These are phyloP conservation scores for Astur gentilis DNA, from an alignment of 2,113 vertebrate genomes.

Conservation along the genomic window DNA sequence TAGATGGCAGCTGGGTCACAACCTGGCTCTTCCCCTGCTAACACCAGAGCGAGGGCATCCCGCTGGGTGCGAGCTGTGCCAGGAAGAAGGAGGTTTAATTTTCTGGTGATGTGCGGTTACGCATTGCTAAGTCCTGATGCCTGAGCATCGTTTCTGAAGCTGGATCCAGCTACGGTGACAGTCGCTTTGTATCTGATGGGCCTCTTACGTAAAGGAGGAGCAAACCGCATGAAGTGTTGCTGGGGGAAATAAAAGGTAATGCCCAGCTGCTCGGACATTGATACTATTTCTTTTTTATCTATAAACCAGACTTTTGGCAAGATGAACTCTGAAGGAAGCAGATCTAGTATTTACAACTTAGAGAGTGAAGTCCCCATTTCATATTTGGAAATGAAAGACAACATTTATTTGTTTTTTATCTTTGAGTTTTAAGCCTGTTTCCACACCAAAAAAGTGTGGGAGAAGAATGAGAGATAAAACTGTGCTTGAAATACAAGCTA, in stretches of 20 bases:
- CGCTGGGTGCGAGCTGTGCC: fast-evolving
- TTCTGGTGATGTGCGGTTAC: neutral
- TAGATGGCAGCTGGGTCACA: neutral
- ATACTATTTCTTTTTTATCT: neutral
- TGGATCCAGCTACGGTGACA: neutral
- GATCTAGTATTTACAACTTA: neutral
- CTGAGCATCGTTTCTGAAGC: neutral
- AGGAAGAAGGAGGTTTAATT: neutral
- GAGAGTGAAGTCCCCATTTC: neutral
- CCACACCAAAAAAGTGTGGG: neutral
- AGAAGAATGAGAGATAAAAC: neutral
- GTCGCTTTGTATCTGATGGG: neutral
- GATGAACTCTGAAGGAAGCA: neutral
- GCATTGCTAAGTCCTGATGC: fast-evolving
- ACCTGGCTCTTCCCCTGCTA: neutral
- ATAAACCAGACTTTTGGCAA: neutral
- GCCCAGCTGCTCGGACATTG: neutral
- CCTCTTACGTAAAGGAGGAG: neutral
- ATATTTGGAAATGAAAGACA: neutral
- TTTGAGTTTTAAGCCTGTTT: neutral
- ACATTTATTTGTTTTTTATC: neutral
- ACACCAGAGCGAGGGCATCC: fast-evolving
- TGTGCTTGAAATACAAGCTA: neutral
- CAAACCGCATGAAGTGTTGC: neutral
- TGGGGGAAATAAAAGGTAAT: neutral